Conservation (phyloP, 2,113 vertebrate genomes). For the Centrocercus urophasianus region DNA sequence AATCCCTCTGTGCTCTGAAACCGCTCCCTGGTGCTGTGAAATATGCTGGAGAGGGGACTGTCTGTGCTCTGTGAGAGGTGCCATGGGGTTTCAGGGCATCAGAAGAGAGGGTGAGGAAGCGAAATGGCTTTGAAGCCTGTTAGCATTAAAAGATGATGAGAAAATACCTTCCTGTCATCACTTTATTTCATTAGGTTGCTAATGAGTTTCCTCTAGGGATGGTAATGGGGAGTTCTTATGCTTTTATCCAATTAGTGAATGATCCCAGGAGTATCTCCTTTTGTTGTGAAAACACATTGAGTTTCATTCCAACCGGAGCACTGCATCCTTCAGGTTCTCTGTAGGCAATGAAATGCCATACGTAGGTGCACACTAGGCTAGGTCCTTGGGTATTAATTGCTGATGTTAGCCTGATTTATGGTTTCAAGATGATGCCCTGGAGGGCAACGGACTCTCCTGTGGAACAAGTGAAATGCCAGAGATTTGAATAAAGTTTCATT, state of each 20-base stretch:
- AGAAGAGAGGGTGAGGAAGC: neutral
- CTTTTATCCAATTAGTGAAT: conserved; percentile 65
- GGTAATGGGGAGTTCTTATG: conserved; percentile 57
- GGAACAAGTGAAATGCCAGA: conserved; percentile 3
- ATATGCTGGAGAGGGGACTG: conserved; percentile 5
- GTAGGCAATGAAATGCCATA: neutral
- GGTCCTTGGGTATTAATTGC: neutral
- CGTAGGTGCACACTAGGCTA: neutral
- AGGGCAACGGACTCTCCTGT: neutral
- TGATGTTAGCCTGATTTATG: neutral
- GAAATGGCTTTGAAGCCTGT: conserved; percentile 54
- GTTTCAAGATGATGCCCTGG: neutral
- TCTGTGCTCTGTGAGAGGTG: conserved; percentile 14
- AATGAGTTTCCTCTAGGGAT: conserved; percentile 65
- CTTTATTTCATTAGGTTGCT: conserved; percentile 68
- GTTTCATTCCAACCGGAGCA: neutral
- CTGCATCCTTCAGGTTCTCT: conserved; percentile 11
- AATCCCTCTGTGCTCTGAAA: conserved; percentile 48
- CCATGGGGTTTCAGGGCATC: conserved; percentile 25
- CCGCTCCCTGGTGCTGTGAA: conserved; percentile 30
- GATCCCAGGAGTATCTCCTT: conserved; percentile 49
- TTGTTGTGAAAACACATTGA: conserved; percentile 35
- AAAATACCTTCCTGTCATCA: conserved; percentile 63
- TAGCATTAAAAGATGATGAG: conserved; percentile 66
- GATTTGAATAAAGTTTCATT: conserved; percentile 9